Evolutionary conservation across 2,797 vertebrate species (phyloP).

Genomic region (Psittacula derbiana): DNA sequence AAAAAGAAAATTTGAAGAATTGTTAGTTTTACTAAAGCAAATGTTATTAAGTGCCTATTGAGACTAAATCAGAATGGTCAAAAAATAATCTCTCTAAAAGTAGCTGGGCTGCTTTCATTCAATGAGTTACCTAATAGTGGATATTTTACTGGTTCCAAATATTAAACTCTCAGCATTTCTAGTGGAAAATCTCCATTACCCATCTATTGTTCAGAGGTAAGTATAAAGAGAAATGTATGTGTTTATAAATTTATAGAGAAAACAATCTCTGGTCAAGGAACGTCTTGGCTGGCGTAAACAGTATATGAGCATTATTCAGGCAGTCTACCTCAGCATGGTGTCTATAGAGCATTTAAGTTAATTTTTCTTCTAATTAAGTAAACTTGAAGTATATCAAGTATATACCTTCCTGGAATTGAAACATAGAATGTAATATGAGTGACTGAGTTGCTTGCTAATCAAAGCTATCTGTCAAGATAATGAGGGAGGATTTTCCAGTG

Average conservation of each 20-base stretch:
- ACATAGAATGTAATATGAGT: conserved; percentile 14
- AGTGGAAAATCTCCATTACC: background rate
- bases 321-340: background rate
- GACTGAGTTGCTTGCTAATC: conserved; percentile 56
- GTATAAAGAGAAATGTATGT: background rate
- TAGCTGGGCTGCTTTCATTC: background rate
- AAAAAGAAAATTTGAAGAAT: background rate
- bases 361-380: conserved; percentile 72
- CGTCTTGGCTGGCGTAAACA: background rate
- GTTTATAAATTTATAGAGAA: background rate
- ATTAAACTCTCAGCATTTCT: background rate
- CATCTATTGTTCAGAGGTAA: background rate
- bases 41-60: background rate
- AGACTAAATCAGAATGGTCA: background rate
- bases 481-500: conserved; percentile 43
- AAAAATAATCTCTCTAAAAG: background rate
- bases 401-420: conserved; percentile 56
- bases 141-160: background rate
- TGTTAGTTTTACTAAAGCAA: background rate
- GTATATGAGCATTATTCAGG: background rate
- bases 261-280: background rate
- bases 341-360: conserved; percentile 36
- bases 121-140: background rate
- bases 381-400: conserved; percentile 38
- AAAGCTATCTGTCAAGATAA: conserved; percentile 71